phyloP scores from a whole-genome alignment of 2,888 invertebrate genomes.

The Frankliniella fusca region DNA sequence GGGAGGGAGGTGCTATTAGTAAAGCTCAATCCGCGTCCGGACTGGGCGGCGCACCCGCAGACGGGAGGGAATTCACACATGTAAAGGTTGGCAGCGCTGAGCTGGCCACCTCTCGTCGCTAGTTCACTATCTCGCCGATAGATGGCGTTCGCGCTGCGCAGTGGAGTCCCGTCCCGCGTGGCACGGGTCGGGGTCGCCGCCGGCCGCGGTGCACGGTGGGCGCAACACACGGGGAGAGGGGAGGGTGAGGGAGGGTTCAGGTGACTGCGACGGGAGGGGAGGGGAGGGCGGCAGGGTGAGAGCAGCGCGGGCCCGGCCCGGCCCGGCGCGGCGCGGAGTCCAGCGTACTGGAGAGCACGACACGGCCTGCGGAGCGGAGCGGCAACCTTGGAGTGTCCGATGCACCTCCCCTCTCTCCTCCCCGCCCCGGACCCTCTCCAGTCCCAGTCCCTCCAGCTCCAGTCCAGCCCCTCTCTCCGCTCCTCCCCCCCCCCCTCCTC shows the following conservation, averaged over 20 bases:
- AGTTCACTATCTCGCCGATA: slow-evolving; percentile 47
- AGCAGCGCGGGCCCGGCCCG: too few relatives aligned
- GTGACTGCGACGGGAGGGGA: slow-evolving; percentile 34
- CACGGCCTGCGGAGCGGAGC: slow-evolving; percentile 5
- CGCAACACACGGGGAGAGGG: slow-evolving; percentile 38
- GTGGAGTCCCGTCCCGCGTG: neutral
- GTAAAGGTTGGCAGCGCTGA: neutral
- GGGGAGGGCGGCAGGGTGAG: slow-evolving; percentile 29
- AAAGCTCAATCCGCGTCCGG: too few relatives aligned
- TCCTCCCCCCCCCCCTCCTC: too few relatives aligned
- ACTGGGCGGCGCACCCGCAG: too few relatives aligned
- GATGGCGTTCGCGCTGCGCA: neutral
- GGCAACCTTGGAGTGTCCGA: slow-evolving; percentile 33
- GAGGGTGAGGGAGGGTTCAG: slow-evolving; percentile 36
- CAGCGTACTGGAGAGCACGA: slow-evolving; percentile 45
- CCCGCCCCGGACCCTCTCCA: neutral
- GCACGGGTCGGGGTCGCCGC: neutral
- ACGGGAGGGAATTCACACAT: too few relatives aligned
- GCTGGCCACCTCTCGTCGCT: slow-evolving; percentile 42
- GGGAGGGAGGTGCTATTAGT: too few relatives aligned
- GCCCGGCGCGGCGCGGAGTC: slow-evolving; percentile 40
- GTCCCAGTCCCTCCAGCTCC: too few relatives aligned
- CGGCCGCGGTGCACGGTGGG: slow-evolving; percentile 44
- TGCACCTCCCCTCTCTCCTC: slow-evolving; percentile 45
- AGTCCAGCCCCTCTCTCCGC: too few relatives aligned